These are phyloP conservation scores for Thamnophis sirtalis DNA, from an alignment of 2,113 vertebrate genomes.

Conservation along the genomic window DNA sequence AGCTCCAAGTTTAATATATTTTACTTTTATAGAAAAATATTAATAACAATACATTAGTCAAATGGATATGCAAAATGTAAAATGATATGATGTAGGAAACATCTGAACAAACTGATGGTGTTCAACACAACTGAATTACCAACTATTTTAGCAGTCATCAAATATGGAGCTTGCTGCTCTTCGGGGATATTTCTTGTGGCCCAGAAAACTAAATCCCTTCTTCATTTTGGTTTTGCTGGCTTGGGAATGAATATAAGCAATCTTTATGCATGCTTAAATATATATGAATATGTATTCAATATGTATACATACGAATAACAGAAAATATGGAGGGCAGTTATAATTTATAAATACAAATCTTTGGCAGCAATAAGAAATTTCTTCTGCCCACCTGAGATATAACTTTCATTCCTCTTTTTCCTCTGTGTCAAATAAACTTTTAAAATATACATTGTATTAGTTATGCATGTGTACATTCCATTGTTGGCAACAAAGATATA, in stretches of 20 bases:
- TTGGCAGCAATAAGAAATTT: not conserved
- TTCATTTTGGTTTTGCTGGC: not conserved
- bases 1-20: constrained; percentile 46
- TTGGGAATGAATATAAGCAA: not conserved
- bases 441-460: not conserved
- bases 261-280: not conserved
- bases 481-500: not conserved
- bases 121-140: constrained; percentile 19
- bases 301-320: not conserved
- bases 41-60: constrained; percentile 13
- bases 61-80: constrained; percentile 23
- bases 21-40: constrained; percentile 17
- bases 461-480: not conserved
- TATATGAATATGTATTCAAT: no score
- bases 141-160: constrained; percentile 55
- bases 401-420: not conserved
- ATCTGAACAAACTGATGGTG: constrained; percentile 37
- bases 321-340: not conserved
- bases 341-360: not conserved
- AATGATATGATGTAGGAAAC: constrained; percentile 41
- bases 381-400: not conserved
- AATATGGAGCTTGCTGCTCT: constrained; percentile 44
- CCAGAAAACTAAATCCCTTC: constrained; percentile 11
- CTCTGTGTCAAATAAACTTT: not conserved
- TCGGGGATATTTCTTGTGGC: constrained; percentile 59